These are phyloP conservation scores for Oncorhynchus kisutch DNA, from an alignment of 2,113 vertebrate genomes.

Conservation along the genomic window DNA sequence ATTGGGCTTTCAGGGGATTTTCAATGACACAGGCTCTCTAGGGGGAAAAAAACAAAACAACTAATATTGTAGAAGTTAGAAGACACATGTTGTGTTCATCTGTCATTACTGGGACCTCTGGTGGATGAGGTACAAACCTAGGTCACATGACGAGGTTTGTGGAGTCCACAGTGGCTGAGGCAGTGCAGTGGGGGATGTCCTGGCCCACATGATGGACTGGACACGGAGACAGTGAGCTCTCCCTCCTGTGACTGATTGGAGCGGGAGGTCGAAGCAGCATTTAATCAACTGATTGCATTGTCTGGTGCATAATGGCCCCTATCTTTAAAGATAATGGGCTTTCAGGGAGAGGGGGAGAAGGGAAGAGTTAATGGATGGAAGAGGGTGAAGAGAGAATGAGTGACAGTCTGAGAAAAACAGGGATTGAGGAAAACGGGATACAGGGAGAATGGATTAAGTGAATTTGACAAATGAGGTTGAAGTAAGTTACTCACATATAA, in stretches of 20 bases:
- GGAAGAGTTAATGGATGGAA: not conserved
- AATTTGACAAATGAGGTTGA: not conserved
- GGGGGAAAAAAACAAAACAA: too few relatives aligned
- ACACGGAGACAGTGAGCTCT: not conserved
- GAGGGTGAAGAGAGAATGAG: not conserved
- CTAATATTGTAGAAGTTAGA: too few relatives aligned
- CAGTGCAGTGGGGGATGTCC: not conserved
- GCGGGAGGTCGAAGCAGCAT: slow-evolving; percentile 12
- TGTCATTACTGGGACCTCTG: too few relatives aligned
- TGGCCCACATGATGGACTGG: slow-evolving; percentile 4
- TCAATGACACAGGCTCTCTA: not conserved
- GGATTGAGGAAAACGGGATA: not conserved
- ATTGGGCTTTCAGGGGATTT: not conserved
- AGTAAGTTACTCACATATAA: not conserved
- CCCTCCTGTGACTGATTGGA: slow-evolving; percentile 18
- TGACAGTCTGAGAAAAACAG: not conserved
- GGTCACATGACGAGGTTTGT: too few relatives aligned
- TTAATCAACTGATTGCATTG: slow-evolving; percentile 36
- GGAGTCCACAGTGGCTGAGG: too few relatives aligned
- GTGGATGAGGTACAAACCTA: too few relatives aligned
- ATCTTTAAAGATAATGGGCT: slow-evolving; percentile 27
- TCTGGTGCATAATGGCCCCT: slow-evolving; percentile 20
- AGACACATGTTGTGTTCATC: too few relatives aligned
- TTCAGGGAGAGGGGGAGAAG: not conserved
- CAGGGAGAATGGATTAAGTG: slow-evolving; percentile 1